A percentile compares a stretch with the other conserved stretches of the same genome.
Conservation (phyloP, 2,888 invertebrate genomes). For the Philereme transversata region DNA sequence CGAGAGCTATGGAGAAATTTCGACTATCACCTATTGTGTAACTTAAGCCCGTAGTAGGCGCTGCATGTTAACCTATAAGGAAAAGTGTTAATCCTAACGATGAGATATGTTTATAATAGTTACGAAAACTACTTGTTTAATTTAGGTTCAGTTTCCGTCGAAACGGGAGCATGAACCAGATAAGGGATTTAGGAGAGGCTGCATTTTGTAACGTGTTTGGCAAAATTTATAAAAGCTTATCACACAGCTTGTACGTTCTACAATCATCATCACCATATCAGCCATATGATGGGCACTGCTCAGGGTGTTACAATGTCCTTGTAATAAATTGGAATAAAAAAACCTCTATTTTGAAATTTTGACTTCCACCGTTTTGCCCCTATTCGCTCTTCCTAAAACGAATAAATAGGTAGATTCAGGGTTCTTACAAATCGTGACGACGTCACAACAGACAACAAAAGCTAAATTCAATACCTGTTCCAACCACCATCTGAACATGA, state of each 20-base stretch:
- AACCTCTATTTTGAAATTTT: too few relatives aligned
- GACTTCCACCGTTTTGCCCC: too few relatives aligned
- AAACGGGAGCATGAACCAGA: background rate
- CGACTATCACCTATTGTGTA: too few relatives aligned
- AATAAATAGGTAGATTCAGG: too few relatives aligned
- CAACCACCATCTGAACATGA: slow-evolving; percentile 11
- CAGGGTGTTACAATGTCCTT: too few relatives aligned
- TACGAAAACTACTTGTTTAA: background rate
- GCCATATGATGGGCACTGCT: too few relatives aligned
- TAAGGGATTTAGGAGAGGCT: slow-evolving; percentile 4
- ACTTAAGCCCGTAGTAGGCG: background rate
- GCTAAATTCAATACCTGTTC: slow-evolving; percentile 4
- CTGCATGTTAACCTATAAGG: background rate
- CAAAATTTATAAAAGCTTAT: background rate
- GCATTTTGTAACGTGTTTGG: background rate
- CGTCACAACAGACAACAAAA: background rate
- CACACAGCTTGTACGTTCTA: too few relatives aligned
- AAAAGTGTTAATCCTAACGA: background rate
- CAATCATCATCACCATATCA: too few relatives aligned
- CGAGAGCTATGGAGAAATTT: too few relatives aligned
- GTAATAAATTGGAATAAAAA: too few relatives aligned
- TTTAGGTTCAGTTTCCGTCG: slow-evolving; percentile 6
- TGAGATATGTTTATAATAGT: background rate
- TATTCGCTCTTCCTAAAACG: too few relatives aligned
- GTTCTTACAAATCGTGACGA: too few relatives aligned